Base-by-base conservation (phyloP, 1,140 invertebrate species). In the Bombus waltoni region DNA sequence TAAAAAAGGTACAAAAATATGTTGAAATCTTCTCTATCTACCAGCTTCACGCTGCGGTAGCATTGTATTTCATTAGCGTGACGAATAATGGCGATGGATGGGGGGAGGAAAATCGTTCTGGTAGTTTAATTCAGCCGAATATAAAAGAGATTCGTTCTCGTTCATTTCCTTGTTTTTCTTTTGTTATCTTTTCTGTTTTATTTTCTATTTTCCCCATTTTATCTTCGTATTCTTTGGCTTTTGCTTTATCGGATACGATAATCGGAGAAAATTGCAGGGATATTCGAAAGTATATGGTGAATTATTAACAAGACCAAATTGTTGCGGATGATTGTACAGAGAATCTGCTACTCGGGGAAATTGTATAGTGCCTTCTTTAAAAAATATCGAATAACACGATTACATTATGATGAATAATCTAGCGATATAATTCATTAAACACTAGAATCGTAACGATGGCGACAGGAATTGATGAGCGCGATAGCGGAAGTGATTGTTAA, bases 121-220 rank as follows among this genome's bases (percentile, higher is more conserved):
- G 32, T 38, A 57, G 74, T 79, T 80, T 53, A 79, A 80, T 85
- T 80, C 77, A 53, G 28, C 13, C 42, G 53, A 72, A 80, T 85
- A 85, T 73, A 71, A 85, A 80, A 84, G 53, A 79, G 83, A 42
- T 28, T 79, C 62, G 62, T 62, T 79, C 28, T n/a, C 82, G 75
- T 80, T 80, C 65, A 76, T 78, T 83, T 68, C 28, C 62, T 78
- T 32, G 72, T 68, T 70, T 47, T 68, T 25, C 42, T 32, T 40
- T 70, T 25, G 11, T 65, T 44, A 44, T 78, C 40, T 25, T 40
- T 59, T 28, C 10, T 11, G 3, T 9, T 42, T n/a, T 42, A 15
- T 28, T 40, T 72, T n/a, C 40, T 35, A 72, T 35, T 32, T 57
- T 53, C 18, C 3, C 15, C 28, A 5, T 73, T 73, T 73, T 44